Evolutionary conservation across 2,113 vertebrate genomes (phyloP), one percentile per base, ranked within the genome.

Genomic region (Lutjanus erythropterus): DNA sequence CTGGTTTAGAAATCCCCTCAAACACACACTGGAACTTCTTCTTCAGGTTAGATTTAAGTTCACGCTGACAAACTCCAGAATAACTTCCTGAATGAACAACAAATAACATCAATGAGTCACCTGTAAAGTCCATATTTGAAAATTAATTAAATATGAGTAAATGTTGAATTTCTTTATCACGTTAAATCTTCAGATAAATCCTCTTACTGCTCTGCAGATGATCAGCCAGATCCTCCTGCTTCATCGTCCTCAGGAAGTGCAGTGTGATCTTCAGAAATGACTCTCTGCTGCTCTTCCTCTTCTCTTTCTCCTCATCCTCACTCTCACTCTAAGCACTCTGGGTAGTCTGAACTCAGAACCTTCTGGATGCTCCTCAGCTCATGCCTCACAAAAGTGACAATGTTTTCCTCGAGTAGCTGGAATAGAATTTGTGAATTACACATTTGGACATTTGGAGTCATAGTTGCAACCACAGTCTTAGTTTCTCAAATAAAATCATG

Each of bases 1-100:
- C 70, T 33, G 70, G 55, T 72, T 59, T 46, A 27, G 55, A 55
- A 2, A 71, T 44, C n/a, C 52, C 68, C 11, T 71, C 68, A 71
- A 71, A 71, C 25, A 71, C 37, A 29, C 50, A 42, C 39, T 71
- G 69, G 39, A 33, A 58, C 55, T 58, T 33, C 29, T 58, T 33
- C 55, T 33, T 4, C 25, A 55, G 52, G 52, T 21, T 12, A 10
- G 21, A 52, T 18, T 69, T 37, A 6, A 52, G 25, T 29, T 64
- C 1, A 23, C 8, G 0, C 3, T 19, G 61, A 29, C 6, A 42
- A 5, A 19, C 39, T 44, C 0, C 0, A 8, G 21, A 19, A 7
- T 2, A 10, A 39, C 1, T 5, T 61, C 12, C 58, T 61, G 58
- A 10, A 37, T 39, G 16, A 61, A 61, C 33, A 60, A 14, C n/a